Evolutionary conservation across 2,113 vertebrate genomes (phyloP).

Genomic region (Tonatia bakeri): DNA sequence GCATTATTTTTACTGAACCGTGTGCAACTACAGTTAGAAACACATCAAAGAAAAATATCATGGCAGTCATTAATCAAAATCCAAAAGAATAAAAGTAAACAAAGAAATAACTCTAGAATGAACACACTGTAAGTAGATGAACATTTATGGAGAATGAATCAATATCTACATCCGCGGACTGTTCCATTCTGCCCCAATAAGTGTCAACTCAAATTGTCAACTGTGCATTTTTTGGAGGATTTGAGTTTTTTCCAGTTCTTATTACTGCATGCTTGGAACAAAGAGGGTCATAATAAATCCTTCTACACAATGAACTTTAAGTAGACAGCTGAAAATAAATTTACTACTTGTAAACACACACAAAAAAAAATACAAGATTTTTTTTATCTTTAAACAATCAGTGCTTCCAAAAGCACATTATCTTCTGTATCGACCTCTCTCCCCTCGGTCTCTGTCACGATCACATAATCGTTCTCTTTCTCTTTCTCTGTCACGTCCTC

Average conservation of each 20-base stretch:
- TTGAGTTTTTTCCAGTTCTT: slow-evolving; percentile 83
- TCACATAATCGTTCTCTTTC: slow-evolving; percentile 88
- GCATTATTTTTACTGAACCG: slow-evolving; percentile 84
- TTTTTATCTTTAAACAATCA: slow-evolving; percentile 73
- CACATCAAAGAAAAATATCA: slow-evolving; percentile 79
- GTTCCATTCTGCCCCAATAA: slow-evolving; percentile 75
- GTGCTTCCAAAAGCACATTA: slow-evolving; percentile 80
- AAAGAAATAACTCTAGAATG: slow-evolving; percentile 74
- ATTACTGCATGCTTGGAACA: slow-evolving; percentile 87
- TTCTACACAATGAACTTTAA: slow-evolving; percentile 85
- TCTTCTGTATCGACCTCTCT: slow-evolving; percentile 93
- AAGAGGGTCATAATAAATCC: slow-evolving; percentile 82
- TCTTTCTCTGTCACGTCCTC: slow-evolving; percentile 91
- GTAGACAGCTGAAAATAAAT: slow-evolving; percentile 85
- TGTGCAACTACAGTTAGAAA: slow-evolving; percentile 81
- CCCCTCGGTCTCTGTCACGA: slow-evolving; percentile 90
- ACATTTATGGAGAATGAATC: slow-evolving; percentile 76
- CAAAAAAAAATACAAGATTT: slow-evolving; percentile 81
- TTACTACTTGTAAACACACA: slow-evolving; percentile 87
- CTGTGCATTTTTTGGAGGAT: slow-evolving; percentile 78
- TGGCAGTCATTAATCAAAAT: slow-evolving; percentile 80
- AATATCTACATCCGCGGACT: slow-evolving; percentile 81
- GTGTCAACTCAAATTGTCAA: slow-evolving; percentile 73
- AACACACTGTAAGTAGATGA: slow-evolving; percentile 79
- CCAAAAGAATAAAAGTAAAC: slow-evolving; percentile 63